phyloP scores from a whole-genome alignment of 2,113 vertebrate genomes.

The Paradoxurus hermaphroditus region DNA sequence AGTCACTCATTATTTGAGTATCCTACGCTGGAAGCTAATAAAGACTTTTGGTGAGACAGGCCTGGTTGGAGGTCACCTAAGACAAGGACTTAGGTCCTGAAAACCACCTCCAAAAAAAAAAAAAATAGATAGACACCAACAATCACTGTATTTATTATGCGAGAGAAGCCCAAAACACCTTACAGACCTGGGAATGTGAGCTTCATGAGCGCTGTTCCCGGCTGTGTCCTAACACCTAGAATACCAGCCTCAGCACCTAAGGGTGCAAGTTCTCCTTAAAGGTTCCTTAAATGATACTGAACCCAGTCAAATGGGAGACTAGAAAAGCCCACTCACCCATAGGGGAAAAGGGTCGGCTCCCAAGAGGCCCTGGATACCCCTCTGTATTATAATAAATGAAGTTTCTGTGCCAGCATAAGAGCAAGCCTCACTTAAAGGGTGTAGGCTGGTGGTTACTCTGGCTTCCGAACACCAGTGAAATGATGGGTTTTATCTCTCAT shows the following conservation, averaged over 20 bases:
- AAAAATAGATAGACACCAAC: neutral
- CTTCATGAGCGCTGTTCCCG: rapidly evolving
- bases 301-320: neutral
- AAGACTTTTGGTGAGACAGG: neutral
- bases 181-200: neutral
- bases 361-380: neutral
- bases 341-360: rapidly evolving
- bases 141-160: neutral
- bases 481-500: neutral
- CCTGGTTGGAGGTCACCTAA: neutral
- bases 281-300: neutral
- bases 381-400: neutral
- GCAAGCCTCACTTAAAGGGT: neutral
- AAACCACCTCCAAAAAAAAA: neutral
- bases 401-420: rapidly evolving
- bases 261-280: neutral
- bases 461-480: neutral
- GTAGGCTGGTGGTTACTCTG: neutral
- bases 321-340: neutral
- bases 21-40: neutral
- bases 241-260: neutral
- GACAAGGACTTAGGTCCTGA: neutral
- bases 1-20: neutral
- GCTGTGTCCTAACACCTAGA: neutral
- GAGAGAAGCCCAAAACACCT: neutral